Conservation (phyloP, 1,140 invertebrate species). For the Hyphantria cunea region DNA sequence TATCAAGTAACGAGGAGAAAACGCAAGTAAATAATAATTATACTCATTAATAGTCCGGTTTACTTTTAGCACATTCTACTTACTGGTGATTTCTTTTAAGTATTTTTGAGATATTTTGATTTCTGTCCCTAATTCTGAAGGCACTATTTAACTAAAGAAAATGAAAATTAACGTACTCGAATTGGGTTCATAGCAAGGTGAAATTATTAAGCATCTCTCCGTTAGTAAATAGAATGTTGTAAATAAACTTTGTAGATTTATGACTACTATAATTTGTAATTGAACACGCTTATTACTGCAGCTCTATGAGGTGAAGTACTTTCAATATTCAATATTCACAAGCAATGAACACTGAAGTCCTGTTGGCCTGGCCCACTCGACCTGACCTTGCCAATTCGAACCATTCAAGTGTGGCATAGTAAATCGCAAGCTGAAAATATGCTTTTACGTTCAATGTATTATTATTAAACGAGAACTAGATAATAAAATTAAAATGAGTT, state of each 20-base stretch:
- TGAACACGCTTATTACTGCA: constrained; percentile 34
- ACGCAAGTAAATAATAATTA: background rate
- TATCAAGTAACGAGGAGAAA: constrained; percentile 1
- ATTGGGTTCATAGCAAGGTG: constrained; percentile 1
- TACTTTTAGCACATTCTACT: too few species aligned
- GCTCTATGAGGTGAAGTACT: constrained; percentile 20
- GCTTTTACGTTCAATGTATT: constrained; percentile 17
- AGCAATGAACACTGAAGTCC: constrained; percentile 38
- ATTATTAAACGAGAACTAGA: constrained; percentile 10
- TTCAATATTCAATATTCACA: constrained; percentile 46
- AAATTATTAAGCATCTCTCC: constrained; percentile 7
- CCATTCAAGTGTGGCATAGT: constrained; percentile 19
- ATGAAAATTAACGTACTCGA: background rate
- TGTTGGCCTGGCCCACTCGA: constrained; percentile 34
- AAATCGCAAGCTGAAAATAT: constrained; percentile 12
- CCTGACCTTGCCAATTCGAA: constrained; percentile 25
- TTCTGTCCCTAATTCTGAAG: constrained; percentile 12
- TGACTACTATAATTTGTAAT: constrained; percentile 30
- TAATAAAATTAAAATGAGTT: too few species aligned
- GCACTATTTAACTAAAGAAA: constrained; percentile 8
- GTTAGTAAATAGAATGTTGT: background rate
- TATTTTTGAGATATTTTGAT: background rate
- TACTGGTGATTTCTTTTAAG: too few species aligned
- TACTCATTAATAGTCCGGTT: too few species aligned
- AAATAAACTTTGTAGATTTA: constrained; percentile 8